Evolutionary conservation across 2,888 invertebrate species (phyloP).

Genomic region (Cybosia mesomella): DNA sequence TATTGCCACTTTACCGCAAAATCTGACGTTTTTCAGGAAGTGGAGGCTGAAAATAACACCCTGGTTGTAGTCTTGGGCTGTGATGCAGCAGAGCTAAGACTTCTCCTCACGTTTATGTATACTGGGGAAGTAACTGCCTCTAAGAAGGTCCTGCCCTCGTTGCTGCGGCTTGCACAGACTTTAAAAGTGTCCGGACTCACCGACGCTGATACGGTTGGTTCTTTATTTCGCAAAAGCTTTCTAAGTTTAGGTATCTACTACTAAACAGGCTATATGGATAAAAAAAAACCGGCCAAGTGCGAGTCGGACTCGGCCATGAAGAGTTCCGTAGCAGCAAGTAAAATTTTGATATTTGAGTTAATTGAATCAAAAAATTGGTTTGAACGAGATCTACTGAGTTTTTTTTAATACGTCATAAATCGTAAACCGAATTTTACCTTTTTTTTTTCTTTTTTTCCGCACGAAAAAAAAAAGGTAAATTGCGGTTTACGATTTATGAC

Average conservation of each 20-base stretch:
- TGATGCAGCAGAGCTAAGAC: conserved; percentile 90
- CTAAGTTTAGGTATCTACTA: neutral
- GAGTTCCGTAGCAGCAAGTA: no score
- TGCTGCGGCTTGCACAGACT: conserved; percentile 92
- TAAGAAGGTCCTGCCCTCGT: conserved; percentile 91
- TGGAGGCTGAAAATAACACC: conserved; percentile 90
- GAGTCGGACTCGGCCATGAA: no score
- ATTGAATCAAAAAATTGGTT: no score
- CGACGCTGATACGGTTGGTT: conserved; percentile 89
- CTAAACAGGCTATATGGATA: neutral
- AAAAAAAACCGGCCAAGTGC: no score
- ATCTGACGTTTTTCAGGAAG: conserved; percentile 84
- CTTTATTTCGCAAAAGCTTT: neutral
- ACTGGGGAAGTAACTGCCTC: conserved; percentile 95
- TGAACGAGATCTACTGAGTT: no score
- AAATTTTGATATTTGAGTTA: no score
- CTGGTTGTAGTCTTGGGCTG: conserved; percentile 91
- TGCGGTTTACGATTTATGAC: no score
- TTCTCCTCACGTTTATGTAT: conserved; percentile 95
- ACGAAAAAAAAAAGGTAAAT: no score
- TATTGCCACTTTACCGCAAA: neutral
- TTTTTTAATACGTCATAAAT: no score
- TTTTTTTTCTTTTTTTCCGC: no score
- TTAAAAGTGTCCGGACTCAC: conserved; percentile 94
- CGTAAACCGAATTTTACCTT: no score